phyloP scores from a whole-genome alignment of 2,888 invertebrate genomes.

The Hoplodrina blanda region DNA sequence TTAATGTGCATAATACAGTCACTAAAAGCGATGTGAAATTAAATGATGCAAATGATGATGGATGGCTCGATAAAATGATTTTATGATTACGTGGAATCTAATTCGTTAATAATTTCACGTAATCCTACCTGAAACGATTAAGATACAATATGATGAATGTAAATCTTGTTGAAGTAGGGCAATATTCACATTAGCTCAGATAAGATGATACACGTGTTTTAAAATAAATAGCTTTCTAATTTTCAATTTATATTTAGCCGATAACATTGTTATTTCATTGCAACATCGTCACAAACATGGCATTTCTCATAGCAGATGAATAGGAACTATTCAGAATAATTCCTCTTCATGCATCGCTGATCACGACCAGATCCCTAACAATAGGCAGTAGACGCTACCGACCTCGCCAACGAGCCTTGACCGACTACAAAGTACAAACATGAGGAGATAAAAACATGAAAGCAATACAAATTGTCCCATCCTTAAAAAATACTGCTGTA shows the following conservation, averaged over 20 bases:
- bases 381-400: slow-evolving; percentile 71
- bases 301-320: slow-evolving; percentile 62
- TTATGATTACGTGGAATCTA: slow-evolving; percentile 26
- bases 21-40: slow-evolving; percentile 14
- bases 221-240: neutral
- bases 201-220: neutral
- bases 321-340: slow-evolving; percentile 69
- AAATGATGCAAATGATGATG: slow-evolving; percentile 38
- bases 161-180: slow-evolving; percentile 4
- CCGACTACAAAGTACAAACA: slow-evolving; percentile 67
- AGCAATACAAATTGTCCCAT: slow-evolving; percentile 60
- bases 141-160: slow-evolving; percentile 1
- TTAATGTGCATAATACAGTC: slow-evolving; percentile 13
- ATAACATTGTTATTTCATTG: neutral
- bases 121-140: slow-evolving; percentile 20
- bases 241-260: neutral
- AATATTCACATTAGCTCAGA: slow-evolving; percentile 7
- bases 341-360: slow-evolving; percentile 71
- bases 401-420: slow-evolving; percentile 77
- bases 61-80: slow-evolving; percentile 22
- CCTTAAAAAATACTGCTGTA: slow-evolving; percentile 44
- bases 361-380: slow-evolving; percentile 72
- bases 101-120: slow-evolving; percentile 24
- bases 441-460: slow-evolving; percentile 65
- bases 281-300: slow-evolving; percentile 38